Evolutionary conservation across 2,113 vertebrate genomes (phyloP), one percentile per base, ranked within the genome.

Genomic region (Cottus gobio): DNA sequence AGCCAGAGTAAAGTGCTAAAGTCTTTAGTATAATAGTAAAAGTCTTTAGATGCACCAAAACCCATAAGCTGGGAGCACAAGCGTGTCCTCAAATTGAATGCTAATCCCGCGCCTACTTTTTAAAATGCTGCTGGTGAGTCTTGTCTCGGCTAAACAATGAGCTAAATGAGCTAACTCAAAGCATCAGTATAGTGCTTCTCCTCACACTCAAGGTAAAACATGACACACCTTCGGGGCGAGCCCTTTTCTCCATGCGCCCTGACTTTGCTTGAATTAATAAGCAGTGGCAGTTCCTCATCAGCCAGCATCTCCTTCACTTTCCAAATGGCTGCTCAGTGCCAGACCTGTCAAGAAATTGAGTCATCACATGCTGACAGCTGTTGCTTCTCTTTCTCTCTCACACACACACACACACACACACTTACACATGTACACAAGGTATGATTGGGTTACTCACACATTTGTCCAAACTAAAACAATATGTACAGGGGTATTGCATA

Each of bases 341-440:
- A 90, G 87, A 62, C 79, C 83, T 88, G 90, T 94, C 93, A 92
- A 83, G 87, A 88, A 89, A 94, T 92, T 91, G 91, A 94, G 91
- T 88, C 92, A 92, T 94, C 92, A 88, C 77, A 85, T 71, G 72
- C 87, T 88, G 93, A 93, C 89, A 88, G 89, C 86, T 87, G 87
- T 82, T 88, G 72, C 75, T 80, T 75, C 61, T 74, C 78, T 75
- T 76, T 44, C 85, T 58, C 71, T 13, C 37, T 11, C 26, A 22
- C 67, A 79, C 74, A 71, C 70, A 78, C 74, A 71, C 72, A n/a
- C 26, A 22, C 67, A 79, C 74, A 71, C 70, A 78, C 74, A 71
- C 72, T n/a, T n/a, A n/a, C n/a, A n/a, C n/a, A n/a, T n/a, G 37
- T 54, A 60, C 31, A 60, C 50, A 48, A 85, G n/a, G 22, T 66